Evolutionary conservation across 2,888 invertebrate genomes (phyloP).

Genomic region (Cremastinae sp.): DNA sequence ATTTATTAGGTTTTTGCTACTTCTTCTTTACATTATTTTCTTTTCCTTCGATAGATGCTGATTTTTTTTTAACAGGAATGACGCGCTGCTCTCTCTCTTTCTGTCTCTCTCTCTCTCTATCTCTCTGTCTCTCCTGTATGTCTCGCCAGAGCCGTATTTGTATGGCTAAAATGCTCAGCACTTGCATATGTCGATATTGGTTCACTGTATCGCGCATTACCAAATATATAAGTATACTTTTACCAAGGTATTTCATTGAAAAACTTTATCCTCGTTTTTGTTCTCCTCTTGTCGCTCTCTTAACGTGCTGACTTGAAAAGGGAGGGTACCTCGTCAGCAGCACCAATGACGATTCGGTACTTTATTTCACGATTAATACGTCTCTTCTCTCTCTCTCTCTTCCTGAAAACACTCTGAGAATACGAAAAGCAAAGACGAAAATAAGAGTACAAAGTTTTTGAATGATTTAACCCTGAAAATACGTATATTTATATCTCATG

Average conservation of each 20-base stretch:
- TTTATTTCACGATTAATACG: too few relatives aligned
- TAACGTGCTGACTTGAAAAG: too few relatives aligned
- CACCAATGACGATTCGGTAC: too few relatives aligned
- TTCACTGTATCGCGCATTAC: constrained; percentile 65
- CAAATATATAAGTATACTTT: constrained; percentile 38
- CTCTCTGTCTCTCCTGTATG: constrained; percentile 70
- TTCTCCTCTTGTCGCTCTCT: not conserved
- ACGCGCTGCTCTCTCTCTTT: constrained; percentile 67
- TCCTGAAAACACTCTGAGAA: too few relatives aligned
- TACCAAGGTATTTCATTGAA: constrained; percentile 25
- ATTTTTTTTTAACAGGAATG: constrained; percentile 76
- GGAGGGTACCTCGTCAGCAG: too few relatives aligned
- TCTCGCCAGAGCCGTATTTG: constrained; percentile 78
- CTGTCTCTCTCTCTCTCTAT: constrained; percentile 57
- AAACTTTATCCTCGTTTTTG: not conserved
- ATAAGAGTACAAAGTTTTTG: too few relatives aligned
- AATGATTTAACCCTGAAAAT: too few relatives aligned
- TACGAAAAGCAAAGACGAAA: too few relatives aligned
- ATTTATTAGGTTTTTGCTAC: constrained; percentile 62
- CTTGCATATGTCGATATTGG: constrained; percentile 70
- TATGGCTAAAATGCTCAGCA: constrained; percentile 78
- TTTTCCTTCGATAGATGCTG: constrained; percentile 76
- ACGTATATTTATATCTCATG: too few relatives aligned
- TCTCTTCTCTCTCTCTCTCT: too few relatives aligned
- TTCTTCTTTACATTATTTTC: constrained; percentile 57